phyloP scores from a whole-genome alignment of 1,140 invertebrate genomes.

The Gryon sp. region DNA sequence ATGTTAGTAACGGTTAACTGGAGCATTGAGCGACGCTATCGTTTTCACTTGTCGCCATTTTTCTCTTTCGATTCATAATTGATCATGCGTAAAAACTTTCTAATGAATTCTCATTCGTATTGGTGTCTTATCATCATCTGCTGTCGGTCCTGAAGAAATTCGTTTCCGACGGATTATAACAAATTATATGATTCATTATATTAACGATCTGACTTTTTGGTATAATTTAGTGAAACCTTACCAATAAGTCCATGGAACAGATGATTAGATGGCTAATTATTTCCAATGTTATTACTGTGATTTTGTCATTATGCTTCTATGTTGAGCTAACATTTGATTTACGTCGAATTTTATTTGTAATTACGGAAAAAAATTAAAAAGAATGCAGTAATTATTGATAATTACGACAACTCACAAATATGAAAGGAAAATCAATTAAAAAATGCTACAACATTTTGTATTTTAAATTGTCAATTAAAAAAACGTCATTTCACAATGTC shows the following conservation, averaged over 20 bases:
- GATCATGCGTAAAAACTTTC: slow-evolving; percentile 74
- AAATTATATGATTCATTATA: background rate
- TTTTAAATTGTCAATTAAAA: too few relatives aligned
- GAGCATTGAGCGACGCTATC: slow-evolving; percentile 17
- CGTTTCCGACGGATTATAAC: slow-evolving; percentile 5
- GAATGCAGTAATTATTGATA: too few relatives aligned
- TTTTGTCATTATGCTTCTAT: too few relatives aligned
- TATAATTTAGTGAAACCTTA: slow-evolving; percentile 10
- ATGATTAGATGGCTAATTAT: background rate
- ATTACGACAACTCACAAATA: too few relatives aligned
- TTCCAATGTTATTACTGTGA: background rate
- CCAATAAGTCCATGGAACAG: background rate
- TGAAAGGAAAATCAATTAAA: too few relatives aligned
- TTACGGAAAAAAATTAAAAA: too few relatives aligned
- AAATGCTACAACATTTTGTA: too few relatives aligned
- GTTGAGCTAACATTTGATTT: too few relatives aligned
- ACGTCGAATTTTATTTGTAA: too few relatives aligned
- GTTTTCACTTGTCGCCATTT: slow-evolving; percentile 69
- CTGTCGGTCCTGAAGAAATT: background rate
- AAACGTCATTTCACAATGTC: too few relatives aligned
- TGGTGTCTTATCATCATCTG: slow-evolving; percentile 5
- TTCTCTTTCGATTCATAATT: slow-evolving; percentile 69
- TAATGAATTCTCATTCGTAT: slow-evolving; percentile 65
- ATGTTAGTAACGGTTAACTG: slow-evolving; percentile 37
- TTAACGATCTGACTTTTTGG: slow-evolving; percentile 12